Conservation (phyloP, 2,888 invertebrate genomes). For the Anaspis maculata region DNA sequence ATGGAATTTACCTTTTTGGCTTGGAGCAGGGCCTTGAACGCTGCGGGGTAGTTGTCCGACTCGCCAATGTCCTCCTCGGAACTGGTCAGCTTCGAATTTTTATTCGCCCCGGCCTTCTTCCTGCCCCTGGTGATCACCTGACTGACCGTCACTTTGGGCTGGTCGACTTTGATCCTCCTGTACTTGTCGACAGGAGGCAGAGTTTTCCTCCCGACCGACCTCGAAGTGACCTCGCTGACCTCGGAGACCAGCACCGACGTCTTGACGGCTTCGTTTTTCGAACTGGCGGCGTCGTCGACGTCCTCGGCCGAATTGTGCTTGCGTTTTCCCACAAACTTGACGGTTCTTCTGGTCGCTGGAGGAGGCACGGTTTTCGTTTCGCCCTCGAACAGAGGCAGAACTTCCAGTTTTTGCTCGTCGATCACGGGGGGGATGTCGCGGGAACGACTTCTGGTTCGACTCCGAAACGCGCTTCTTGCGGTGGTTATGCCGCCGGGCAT, state of each 20-base stretch:
- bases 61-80: slow-evolving; percentile 51
- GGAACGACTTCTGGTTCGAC: slow-evolving; percentile 12
- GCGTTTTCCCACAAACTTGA: no score
- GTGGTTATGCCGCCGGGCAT: not conserved
- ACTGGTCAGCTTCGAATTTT: slow-evolving; percentile 18
- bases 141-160: slow-evolving; percentile 10
- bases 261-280: slow-evolving; percentile 27
- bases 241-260: slow-evolving; percentile 36
- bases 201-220: slow-evolving; percentile 26
- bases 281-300: slow-evolving; percentile 23
- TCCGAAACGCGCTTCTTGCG: not conserved
- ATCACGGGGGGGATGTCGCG: slow-evolving; percentile 27
- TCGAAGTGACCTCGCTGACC: slow-evolving; percentile 34
- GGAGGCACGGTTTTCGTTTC: slow-evolving; percentile 31
- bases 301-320: slow-evolving; percentile 16
- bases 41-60: slow-evolving; percentile 55
- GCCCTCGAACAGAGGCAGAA: slow-evolving; percentile 36
- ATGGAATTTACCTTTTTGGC: no score
- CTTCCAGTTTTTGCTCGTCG: slow-evolving; percentile 37
- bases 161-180: slow-evolving; percentile 7
- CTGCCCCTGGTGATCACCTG: slow-evolving; percentile 7
- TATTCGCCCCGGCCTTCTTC: slow-evolving; percentile 22
- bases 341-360: slow-evolving; percentile 10
- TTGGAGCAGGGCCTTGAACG: slow-evolving; percentile 56
- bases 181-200: not conserved